Conservation (phyloP, 2,113 vertebrate species). For the Columba livia region DNA sequence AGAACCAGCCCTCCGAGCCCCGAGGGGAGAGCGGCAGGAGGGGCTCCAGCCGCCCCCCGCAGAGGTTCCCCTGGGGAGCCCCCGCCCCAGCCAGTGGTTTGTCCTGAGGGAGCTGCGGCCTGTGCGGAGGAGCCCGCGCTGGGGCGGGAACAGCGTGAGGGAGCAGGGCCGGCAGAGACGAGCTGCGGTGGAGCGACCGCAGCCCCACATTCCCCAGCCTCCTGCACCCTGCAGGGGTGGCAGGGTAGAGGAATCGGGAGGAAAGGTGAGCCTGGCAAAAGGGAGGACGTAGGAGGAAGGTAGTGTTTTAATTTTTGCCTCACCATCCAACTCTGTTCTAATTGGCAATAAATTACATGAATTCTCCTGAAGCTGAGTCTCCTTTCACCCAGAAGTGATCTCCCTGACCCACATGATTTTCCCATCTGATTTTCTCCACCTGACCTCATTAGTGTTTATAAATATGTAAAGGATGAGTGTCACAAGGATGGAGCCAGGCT, state of each 20-base stretch:
- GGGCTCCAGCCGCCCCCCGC: neutral
- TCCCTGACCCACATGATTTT: too few species aligned
- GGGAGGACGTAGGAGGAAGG: neutral
- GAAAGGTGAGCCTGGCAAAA: neutral
- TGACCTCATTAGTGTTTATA: too few species aligned
- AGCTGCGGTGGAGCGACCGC: rapidly evolving
- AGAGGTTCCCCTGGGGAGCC: neutral
- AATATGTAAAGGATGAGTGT: too few species aligned
- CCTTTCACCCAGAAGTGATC: too few species aligned
- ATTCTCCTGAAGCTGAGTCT: too few species aligned
- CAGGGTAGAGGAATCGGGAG: rapidly evolving
- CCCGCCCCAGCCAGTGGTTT: rapidly evolving
- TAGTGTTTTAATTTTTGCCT: too few species aligned
- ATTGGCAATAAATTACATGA: too few species aligned
- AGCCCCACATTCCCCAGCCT: neutral
- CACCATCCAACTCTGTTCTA: too few species aligned
- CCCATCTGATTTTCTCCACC: too few species aligned
- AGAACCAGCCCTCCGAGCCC: rapidly evolving
- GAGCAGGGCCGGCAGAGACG: rapidly evolving
- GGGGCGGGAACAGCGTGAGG: too few species aligned
- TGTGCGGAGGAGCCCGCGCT: too few species aligned
- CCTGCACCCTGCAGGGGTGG: rapidly evolving
- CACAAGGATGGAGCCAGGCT: too few species aligned
- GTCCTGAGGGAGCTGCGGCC: neutral
- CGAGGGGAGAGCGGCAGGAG: rapidly evolving